phyloP scores from a whole-genome alignment of 2,113 vertebrate species.

The Sylvia atricapilla region DNA sequence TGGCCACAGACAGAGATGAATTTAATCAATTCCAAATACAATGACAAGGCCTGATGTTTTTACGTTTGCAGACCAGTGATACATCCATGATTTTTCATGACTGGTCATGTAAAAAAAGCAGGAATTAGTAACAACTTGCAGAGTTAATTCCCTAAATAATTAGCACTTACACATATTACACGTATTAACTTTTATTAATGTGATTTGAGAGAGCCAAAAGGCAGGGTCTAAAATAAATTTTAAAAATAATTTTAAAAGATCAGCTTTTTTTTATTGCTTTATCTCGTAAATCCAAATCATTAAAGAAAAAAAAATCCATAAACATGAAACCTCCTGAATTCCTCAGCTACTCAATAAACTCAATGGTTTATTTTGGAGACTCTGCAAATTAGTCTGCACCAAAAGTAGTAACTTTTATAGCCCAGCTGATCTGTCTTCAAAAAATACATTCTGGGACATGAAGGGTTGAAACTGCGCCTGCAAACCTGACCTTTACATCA shows the following conservation, averaged over 20 bases:
- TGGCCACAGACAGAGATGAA: background rate
- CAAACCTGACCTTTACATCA: constrained; percentile 55
- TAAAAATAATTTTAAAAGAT: background rate
- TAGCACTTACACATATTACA: background rate
- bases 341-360: background rate
- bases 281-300: background rate
- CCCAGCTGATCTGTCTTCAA: background rate
- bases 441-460: background rate
- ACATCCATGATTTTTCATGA: background rate
- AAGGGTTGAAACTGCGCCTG: constrained; percentile 6
- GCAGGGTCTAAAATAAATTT: background rate
- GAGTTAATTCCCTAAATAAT: background rate
- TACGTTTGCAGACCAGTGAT: background rate
- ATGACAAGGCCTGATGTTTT: background rate
- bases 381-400: background rate
- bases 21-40: background rate
- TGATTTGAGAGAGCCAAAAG: background rate
- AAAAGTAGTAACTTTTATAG: background rate
- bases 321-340: background rate
- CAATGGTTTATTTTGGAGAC: background rate
- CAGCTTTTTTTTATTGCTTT: background rate
- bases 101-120: background rate
- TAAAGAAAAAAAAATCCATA: background rate
- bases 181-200: background rate
- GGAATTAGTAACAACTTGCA: background rate